Base-by-base conservation (phyloP, 2,888 invertebrate genomes). In the Argynnis bischoffii region DNA sequence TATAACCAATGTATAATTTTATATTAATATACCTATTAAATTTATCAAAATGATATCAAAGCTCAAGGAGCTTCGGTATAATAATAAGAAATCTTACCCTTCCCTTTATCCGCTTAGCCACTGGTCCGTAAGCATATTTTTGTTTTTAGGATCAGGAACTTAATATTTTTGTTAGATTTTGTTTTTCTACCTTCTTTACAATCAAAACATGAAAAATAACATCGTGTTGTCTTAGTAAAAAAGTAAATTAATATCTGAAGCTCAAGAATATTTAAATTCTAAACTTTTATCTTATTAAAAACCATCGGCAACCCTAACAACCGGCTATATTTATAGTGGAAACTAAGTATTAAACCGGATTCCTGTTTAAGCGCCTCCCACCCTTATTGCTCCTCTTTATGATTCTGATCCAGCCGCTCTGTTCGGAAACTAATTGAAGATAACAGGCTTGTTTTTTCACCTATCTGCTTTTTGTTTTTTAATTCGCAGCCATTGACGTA, bases 341-440 rank as follows among this genome's bases (percentile, higher is more conserved):
- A n/a, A 21, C 77, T 83, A 85, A 84, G 85, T 87, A 83, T 86
- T 80, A 78, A 88, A 85, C 85, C 81, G 82, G 84, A 81, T 84
- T 83, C 84, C 78, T 79, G 77, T 78, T 77, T 76, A 76, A 73
- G 76, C 75, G 70, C 76, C 80, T 77, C 76, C 78, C 77, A 75
- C 77, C 81, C 80, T 81, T 82, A 84, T 84, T 83, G 81, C 78
- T 80, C 76, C 79, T 81, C 83, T 84, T 87, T 88, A 89, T 84
- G 84, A 85, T 82, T 84, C 85, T 76, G 79, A 79, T 80, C 76
- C 83, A 81, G 79, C 81, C 82, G 78, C 81, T 80, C 82, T 82
- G 82, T 84, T 86, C 81, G 81, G 78, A 86, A 88, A 88, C 82
- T 87, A 89, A 90, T 90, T 87, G 87, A 87, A 88, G 85, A 87